Evolutionary conservation across 2,113 vertebrate genomes (phyloP), one percentile per base, ranked within the genome.

Genomic region (Daubentonia madagascariensis): DNA sequence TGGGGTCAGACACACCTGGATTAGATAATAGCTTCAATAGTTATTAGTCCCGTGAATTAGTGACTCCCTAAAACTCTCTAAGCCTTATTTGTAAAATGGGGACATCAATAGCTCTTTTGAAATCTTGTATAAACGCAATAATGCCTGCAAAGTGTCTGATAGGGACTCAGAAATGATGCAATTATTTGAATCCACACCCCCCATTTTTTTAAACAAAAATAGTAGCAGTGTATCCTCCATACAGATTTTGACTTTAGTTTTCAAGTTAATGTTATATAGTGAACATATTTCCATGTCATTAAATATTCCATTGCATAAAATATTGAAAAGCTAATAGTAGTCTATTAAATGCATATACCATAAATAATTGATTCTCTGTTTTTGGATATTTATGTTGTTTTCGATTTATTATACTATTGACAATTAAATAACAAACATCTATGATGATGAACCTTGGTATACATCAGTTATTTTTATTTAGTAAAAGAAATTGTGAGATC

Each of bases 371-470:
- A 9, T 81, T 96, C 0, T 17, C 35, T 65, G 37, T 68, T 76
- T 96, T 40, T 92, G 22, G 54, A 54, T 83, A 89, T 73, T 89
- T 70, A 70, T 89, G 8, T 84, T 93, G 40, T 84, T 93, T 67
- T 20, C 50, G 68, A 68, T 40, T 65, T 96, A 68, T 40, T 48
- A 45, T 78, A 76, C 10, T 89, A n/a, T 40, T 61, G 43, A 70
- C 40, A 43, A 23, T 50, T 16, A 89, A 30, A 67, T 50, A 84
- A 67, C 54, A 50, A 75, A 50, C 20, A 81, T 81, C 48, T 68
- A 20, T 57, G 37, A 87, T 83, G 48, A 93, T 76, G 48, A 83
- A 48, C 18, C 10, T 65, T 92, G 30, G 23, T 65, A 45, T 87
- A 23, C 54, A 35, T 57, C 20, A 43, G n/a, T 81, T 72, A 87